These are phyloP conservation scores for Pterois miles DNA, from an alignment of 2,797 vertebrate species.

Conservation along the genomic window DNA sequence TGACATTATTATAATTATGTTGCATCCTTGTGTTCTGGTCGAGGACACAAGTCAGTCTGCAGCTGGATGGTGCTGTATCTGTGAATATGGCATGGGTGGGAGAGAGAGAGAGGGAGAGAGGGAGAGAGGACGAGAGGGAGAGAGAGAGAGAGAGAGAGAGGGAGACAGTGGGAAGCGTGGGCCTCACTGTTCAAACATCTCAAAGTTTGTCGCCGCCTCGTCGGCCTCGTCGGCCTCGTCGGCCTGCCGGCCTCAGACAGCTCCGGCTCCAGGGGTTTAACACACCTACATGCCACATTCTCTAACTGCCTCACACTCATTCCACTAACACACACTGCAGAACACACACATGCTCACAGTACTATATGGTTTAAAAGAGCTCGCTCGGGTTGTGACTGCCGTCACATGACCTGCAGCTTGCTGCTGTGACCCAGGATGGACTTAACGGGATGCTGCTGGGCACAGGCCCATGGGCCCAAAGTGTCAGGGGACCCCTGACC, in stretches of 20 bases:
- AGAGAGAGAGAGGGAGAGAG: not conserved
- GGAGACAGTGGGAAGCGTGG: conserved; percentile 52
- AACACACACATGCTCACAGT: not conserved
- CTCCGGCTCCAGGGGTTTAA: conserved; percentile 68
- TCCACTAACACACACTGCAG: conserved; percentile 33
- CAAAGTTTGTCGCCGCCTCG: conserved; percentile 71
- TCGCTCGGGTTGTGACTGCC: not conserved
- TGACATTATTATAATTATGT: not conserved
- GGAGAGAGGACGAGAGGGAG: conserved; percentile 20
- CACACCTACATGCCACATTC: conserved; percentile 83
- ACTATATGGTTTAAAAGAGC: conserved; percentile 14
- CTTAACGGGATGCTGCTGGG: too few species aligned
- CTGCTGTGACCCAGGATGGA: conserved; percentile 13
- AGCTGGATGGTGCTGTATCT: conserved; percentile 71
- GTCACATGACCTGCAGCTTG: conserved; percentile 14
- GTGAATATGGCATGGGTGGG: not conserved
- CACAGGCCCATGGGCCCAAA: too few species aligned
- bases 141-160: conserved; percentile 25
- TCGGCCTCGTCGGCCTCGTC: conserved; percentile 72
- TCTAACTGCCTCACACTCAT: conserved; percentile 65
- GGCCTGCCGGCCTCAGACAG: conserved; percentile 69
- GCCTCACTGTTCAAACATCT: conserved; percentile 84
- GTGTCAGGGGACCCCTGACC: too few species aligned
- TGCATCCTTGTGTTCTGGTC: not conserved
- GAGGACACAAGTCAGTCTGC: not conserved